phyloP scores from a whole-genome alignment of 2,888 invertebrate species.

The Lypha dubia region DNA sequence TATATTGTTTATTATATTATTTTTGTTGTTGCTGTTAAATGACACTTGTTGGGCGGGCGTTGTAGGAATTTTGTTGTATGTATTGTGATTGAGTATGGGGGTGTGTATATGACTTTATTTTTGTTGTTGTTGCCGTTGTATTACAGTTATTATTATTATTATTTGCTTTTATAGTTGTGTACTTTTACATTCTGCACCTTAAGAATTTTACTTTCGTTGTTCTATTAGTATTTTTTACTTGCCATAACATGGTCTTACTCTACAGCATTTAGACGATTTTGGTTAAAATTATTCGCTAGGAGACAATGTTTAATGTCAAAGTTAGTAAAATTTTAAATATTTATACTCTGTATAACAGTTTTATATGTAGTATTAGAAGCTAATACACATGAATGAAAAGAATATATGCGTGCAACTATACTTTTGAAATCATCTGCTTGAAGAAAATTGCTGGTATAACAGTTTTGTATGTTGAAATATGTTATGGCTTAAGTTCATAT shows the following conservation, averaged over 20 bases:
- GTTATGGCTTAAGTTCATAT: too few species aligned
- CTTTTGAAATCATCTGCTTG: too few species aligned
- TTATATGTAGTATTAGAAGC: too few species aligned
- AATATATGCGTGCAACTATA: too few species aligned
- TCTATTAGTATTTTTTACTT: constrained; percentile 17
- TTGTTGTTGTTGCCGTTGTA: constrained; percentile 35
- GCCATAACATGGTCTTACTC: neutral
- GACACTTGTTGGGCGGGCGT: constrained; percentile 71
- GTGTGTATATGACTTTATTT: constrained; percentile 41
- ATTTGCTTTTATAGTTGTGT: constrained; percentile 31
- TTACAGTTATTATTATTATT: constrained; percentile 49
- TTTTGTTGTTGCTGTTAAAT: constrained; percentile 55
- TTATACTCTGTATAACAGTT: too few species aligned
- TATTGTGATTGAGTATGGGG: constrained; percentile 38
- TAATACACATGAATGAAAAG: too few species aligned
- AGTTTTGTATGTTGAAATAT: too few species aligned
- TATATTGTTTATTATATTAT: constrained; percentile 11
- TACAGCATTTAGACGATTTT: neutral
- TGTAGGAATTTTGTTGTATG: too few species aligned
- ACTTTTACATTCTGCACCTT: constrained; percentile 9
- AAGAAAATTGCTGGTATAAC: too few species aligned
- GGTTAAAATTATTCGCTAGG: too few species aligned
- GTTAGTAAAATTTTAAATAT: too few species aligned
- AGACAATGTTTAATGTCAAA: too few species aligned
- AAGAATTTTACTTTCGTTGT: constrained; percentile 18